phyloP scores from a whole-genome alignment of 53 echinoderm and acorn worm genomes.

The Pentamera pediparva region DNA sequence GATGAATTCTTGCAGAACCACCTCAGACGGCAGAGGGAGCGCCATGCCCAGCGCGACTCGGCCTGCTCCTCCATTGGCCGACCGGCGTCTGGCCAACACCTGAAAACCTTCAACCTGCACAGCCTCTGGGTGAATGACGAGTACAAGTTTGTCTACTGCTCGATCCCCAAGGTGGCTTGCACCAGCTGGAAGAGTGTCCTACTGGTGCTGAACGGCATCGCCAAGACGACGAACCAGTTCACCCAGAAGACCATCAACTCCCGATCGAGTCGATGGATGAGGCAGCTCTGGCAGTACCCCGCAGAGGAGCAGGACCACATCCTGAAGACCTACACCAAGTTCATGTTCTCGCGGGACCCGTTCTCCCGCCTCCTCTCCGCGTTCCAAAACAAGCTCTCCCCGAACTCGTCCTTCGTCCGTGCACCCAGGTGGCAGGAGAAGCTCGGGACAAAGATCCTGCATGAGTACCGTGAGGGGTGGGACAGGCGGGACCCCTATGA shows the following conservation, averaged over 20 bases:
- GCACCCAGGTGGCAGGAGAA: conserved; percentile 23
- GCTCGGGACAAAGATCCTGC: conserved; percentile 42
- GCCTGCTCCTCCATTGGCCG: neutral
- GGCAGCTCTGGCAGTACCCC: conserved; percentile 16
- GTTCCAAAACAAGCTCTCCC: conserved; percentile 55
- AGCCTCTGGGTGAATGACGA: conserved; percentile 58
- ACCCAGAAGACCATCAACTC: conserved; percentile 49
- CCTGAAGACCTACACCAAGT: conserved; percentile 45
- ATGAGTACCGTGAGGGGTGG: conserved; percentile 16
- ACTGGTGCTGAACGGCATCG: conserved; percentile 47
- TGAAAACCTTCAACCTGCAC: neutral
- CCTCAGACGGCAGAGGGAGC: neutral
- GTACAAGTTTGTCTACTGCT: conserved; percentile 58
- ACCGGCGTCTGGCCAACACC: no score
- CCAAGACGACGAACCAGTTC: conserved; percentile 30
- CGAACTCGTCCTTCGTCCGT: conserved; percentile 37
- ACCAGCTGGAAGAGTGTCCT: conserved; percentile 75
- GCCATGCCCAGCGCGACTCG: neutral
- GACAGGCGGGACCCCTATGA: conserved; percentile 32
- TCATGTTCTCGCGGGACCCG: conserved; percentile 56
- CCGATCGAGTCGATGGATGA: neutral
- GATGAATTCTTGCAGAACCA: conserved; percentile 7
- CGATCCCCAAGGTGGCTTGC: conserved; percentile 61
- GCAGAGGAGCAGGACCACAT: neutral
- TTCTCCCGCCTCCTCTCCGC: conserved; percentile 56